Percentiles rank a stretch among this genome's conserved stretches.
phyloP scores from a whole-genome alignment of 2,113 vertebrate species.

The Hiodon alosoides region DNA sequence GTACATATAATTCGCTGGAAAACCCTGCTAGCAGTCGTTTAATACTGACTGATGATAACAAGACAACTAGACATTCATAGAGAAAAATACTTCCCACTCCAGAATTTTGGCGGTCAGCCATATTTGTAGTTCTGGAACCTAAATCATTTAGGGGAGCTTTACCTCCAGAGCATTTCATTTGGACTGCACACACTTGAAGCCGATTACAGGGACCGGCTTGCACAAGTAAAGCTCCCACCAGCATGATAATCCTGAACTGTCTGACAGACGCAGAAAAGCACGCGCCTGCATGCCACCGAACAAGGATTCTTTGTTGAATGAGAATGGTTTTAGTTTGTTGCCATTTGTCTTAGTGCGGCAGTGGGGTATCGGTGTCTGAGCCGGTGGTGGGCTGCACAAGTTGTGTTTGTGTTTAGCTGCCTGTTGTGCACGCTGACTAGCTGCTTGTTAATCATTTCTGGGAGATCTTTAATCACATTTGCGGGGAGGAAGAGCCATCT shows the following conservation, averaged over 20 bases:
- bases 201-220: neutral
- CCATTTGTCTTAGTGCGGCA: no score
- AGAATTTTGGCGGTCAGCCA: neutral
- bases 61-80: no score
- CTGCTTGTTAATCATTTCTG: slow-evolving; percentile 41
- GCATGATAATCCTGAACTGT: neutral
- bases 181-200: neutral
- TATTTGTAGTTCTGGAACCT: neutral
- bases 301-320: neutral
- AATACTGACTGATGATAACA: neutral
- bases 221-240: neutral
- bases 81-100: neutral
- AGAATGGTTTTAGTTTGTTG: no score
- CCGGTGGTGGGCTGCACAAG: neutral
- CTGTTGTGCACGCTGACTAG: slow-evolving; percentile 12
- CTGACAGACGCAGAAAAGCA: neutral
- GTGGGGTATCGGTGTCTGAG: neutral
- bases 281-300: neutral
- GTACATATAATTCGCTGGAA: no score
- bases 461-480: slow-evolving; percentile 7
- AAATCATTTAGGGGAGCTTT: neutral
- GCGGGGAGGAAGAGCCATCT: slow-evolving; percentile 1
- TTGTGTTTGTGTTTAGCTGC: neutral
- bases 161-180: neutral
- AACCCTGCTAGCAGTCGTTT: neutral